phyloP scores from a whole-genome alignment of 2,888 invertebrate species.

The Leptogaster cylindrica region DNA sequence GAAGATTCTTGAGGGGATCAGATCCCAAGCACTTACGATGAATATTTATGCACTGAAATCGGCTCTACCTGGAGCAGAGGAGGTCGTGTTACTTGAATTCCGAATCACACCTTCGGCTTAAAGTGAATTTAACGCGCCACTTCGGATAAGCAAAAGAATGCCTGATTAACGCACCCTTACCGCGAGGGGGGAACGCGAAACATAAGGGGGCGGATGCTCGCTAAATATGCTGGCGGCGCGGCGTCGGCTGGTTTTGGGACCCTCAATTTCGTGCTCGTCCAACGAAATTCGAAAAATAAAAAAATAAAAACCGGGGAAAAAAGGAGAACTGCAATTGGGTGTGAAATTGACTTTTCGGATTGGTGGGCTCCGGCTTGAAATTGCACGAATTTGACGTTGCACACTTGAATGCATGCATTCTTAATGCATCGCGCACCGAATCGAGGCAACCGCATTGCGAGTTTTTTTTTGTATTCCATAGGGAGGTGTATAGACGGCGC shows the following conservation, averaged over 20 bases:
- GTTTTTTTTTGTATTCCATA: neutral
- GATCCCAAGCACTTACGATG: constrained; percentile 14
- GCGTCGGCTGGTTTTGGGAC: neutral
- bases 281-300: too few species aligned
- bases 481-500: too few species aligned
- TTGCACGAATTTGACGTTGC: constrained; percentile 6
- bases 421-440: neutral
- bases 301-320: neutral
- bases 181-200: too few species aligned
- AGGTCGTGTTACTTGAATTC: constrained; percentile 35
- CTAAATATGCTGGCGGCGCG: too few species aligned
- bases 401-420: too few species aligned
- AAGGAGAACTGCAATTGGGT: constrained; percentile 44
- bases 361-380: constrained; percentile 2
- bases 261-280: constrained; percentile 1
- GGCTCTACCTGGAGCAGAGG: constrained; percentile 31
- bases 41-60: constrained; percentile 39
- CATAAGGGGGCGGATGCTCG: too few species aligned
- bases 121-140: constrained; percentile 30
- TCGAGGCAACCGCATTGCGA: neutral
- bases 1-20: too few species aligned
- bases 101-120: constrained; percentile 35
- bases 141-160: constrained; percentile 19
- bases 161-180: constrained; percentile 25
- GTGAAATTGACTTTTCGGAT: constrained; percentile 45